A percentile compares a stretch with the other conserved stretches of the same genome.
Evolutionary conservation across 1,140 invertebrate genomes (phyloP).

Genomic region (Leptinotarsa defecta): DNA sequence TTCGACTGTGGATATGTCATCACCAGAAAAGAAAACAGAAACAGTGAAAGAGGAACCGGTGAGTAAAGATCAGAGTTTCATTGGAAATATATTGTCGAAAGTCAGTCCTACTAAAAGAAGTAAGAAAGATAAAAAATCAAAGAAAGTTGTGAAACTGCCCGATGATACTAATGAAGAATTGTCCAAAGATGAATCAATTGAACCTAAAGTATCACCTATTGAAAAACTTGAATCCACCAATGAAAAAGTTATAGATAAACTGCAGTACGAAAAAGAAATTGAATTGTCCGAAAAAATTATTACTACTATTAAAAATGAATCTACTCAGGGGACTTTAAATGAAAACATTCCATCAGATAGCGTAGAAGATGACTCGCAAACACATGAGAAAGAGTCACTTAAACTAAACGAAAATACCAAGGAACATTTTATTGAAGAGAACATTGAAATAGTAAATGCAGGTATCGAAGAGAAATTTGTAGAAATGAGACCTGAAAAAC

Average conservation of each 20-base stretch:
- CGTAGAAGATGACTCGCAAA: not conserved
- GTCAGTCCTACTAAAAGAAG: slow-evolving; percentile 12
- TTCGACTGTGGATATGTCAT: not conserved
- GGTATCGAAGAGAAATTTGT: slow-evolving; percentile 1
- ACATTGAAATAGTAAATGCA: not conserved
- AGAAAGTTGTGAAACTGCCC: not conserved
- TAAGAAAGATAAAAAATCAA: slow-evolving; percentile 18
- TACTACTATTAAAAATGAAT: slow-evolving; percentile 9
- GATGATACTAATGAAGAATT: slow-evolving; percentile 10
- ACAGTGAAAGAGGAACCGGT: not conserved
- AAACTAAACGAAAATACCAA: not conserved
- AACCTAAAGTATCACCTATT: not conserved
- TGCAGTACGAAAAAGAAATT: slow-evolving; percentile 13
- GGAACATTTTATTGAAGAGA: not conserved
- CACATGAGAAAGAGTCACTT: not conserved
- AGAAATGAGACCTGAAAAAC: not conserved
- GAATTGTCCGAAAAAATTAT: not conserved
- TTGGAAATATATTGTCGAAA: not conserved
- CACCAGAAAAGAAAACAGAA: not conserved
- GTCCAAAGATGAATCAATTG: slow-evolving; percentile 6
- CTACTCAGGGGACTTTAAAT: slow-evolving; percentile 21
- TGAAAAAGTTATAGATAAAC: slow-evolving; percentile 21
- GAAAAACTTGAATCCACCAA: slow-evolving; percentile 17
- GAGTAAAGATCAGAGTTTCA: slow-evolving; percentile 9
- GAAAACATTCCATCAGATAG: slow-evolving; percentile 8